Base-by-base conservation (phyloP, 2,888 invertebrate species). In the Aspidiotus destructor region DNA sequence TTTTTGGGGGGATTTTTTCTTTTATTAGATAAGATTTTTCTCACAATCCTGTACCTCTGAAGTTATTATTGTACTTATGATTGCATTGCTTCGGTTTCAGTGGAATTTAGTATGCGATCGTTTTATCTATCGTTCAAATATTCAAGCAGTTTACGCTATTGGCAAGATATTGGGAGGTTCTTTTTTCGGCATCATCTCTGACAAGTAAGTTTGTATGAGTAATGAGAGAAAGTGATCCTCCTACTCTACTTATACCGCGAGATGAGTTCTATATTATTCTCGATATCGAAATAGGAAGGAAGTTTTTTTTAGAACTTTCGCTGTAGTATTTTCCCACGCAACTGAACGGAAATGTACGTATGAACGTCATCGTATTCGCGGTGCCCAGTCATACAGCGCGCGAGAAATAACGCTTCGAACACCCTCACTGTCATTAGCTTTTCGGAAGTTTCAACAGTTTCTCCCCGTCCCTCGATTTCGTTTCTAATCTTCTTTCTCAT, bases 131-230 rank as follows among this genome's bases (percentile, higher is more conserved):
- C 76, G 81, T 6, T 81, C 82, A 6, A 81, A 79, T n/a, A 80
- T 80, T 0, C 82, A 82, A 74, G 80, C 81, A 62, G 78, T 79
- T 7, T 74, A 82, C 61, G 81, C 82, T 8, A 72, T 82, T 60
- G 83, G 83, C 16, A 82, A 83, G 74, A 78, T 83, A 71, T 73
- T 81, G 41, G 83, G 83, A 8, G 81, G 82, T 40, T 78, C 76
- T 41, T 44, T 75, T 17, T 76, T 76, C 72, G 77, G 77, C 7
- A 70, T 75, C 17, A 69, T 77, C 28, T 74, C 76, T n/a, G 77
- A 77, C 72, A 75, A 72, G 52, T 52, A 52, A 52, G 52, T 52
- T 13, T 28, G 28, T 28, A 28, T 28, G 28, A 28, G 28, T 28
- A 1, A 28, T 28, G 28, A 5, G 28, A 28, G 28, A 5, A 28